These are phyloP conservation scores for Pseudochaenichthys georgianus DNA, from an alignment of 2,797 vertebrate genomes.

Conservation along the genomic window DNA sequence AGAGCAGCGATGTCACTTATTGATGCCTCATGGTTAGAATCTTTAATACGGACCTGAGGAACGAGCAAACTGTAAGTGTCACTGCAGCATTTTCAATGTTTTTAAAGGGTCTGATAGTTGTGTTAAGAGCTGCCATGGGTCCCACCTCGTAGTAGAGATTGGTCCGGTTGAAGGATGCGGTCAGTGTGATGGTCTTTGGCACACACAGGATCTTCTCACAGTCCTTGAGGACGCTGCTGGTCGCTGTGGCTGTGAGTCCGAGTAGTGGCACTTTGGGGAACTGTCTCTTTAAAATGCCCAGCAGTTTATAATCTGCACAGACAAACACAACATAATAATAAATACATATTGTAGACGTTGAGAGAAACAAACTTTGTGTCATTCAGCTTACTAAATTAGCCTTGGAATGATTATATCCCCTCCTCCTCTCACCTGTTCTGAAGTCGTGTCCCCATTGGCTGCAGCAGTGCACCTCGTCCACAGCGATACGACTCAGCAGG, in stretches of 20 bases:
- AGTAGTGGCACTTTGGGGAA: conserved; percentile 91
- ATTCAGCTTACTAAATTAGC: no score
- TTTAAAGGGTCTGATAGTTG: not conserved
- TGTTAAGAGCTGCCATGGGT: not conserved
- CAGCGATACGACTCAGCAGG: conserved; percentile 88
- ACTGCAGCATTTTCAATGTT: not conserved
- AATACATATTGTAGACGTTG: no score
- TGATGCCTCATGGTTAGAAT: conserved; percentile 83
- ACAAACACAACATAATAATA: not conserved
- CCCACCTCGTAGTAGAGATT: conserved; percentile 96
- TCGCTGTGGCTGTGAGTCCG: conserved; percentile 96
- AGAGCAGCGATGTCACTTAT: conserved; percentile 88
- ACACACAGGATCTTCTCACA: conserved; percentile 94
- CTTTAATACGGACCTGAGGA: conserved; percentile 91
- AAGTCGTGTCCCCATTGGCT: conserved; percentile 99
- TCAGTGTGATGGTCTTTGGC: conserved; percentile 89
- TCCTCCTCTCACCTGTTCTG: conserved; percentile 88
- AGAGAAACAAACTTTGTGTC: no score
- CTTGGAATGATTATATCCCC: not conserved
- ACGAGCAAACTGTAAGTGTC: conserved; percentile 12
- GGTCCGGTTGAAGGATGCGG: conserved; percentile 93
- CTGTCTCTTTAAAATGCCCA: conserved; percentile 97
- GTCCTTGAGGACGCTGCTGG: conserved; percentile 91
- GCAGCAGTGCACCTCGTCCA: conserved; percentile 98
- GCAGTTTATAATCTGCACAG: conserved; percentile 93